A percentile compares a stretch with the other conserved stretches of the same genome.
Evolutionary conservation across 2,797 vertebrate genomes (phyloP).

Genomic region (Momotus momota): DNA sequence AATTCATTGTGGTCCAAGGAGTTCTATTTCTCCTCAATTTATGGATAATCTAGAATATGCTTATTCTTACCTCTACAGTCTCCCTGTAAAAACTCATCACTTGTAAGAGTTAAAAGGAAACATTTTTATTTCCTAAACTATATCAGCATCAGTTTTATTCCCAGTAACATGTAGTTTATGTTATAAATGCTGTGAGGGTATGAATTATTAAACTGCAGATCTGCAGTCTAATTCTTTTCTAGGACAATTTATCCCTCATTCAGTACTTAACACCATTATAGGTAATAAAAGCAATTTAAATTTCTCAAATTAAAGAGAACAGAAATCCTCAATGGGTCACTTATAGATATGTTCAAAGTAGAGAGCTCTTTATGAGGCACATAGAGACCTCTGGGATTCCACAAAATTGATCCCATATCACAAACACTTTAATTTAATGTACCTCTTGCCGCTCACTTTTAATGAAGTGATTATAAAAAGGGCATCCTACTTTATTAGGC

Average conservation of each 20-base stretch:
- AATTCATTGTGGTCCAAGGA: background rate
- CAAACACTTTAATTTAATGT: slow-evolving; percentile 70
- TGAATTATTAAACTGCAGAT: slow-evolving; percentile 1
- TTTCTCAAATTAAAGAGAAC: slow-evolving; percentile 56
- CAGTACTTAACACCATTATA: slow-evolving; percentile 10
- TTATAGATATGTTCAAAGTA: slow-evolving; percentile 45
- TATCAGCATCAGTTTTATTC: background rate
- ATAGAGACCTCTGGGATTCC: slow-evolving; percentile 44
- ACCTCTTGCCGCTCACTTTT: slow-evolving; percentile 58
- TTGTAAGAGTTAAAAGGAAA: background rate
- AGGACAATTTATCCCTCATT: slow-evolving; percentile 35
- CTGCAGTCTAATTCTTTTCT: background rate
- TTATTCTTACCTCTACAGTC: background rate
- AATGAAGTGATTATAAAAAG: slow-evolving; percentile 73
- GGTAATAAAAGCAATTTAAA: slow-evolving; percentile 60
- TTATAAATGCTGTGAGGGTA: background rate
- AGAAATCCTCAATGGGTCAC: slow-evolving; percentile 61
- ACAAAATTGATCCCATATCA: slow-evolving; percentile 64
- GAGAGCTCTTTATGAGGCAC: slow-evolving; percentile 58
- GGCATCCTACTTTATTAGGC: slow-evolving; percentile 57
- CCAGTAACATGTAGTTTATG: background rate
- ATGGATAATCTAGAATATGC: background rate
- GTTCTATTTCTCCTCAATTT: background rate
- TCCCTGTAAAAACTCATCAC: background rate
- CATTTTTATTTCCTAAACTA: background rate